Evolutionary conservation across 2,113 vertebrate genomes (phyloP), one percentile per base, ranked within the genome.

Genomic region (Ramphastos sulfuratus): DNA sequence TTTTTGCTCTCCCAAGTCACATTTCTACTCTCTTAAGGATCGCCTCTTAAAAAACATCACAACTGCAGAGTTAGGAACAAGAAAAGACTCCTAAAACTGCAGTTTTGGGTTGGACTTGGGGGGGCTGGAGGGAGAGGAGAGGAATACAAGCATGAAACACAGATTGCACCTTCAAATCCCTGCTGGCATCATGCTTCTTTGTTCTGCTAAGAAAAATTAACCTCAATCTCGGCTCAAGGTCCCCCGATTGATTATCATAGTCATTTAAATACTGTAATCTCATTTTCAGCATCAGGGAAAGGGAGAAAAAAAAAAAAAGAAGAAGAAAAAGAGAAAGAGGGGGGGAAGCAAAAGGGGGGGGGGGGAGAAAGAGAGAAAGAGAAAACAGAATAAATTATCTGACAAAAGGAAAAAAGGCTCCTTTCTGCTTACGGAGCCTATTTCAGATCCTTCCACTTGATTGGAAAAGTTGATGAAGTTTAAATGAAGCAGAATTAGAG

Each of bases 181-280:
- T 8, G 4, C 72, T 94, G 97, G 95, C 87, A 96, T 97, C 92
- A 95, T 25, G 94, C 95, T 97, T 96, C 98, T 98, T 98, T 98
- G 98, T 98, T 98, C 98, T 98, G 98, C 98, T 98, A 97, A 98
- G 97, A 98, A 98, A 98, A 98, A 98, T 98, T 98, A 98, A 98
- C 98, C 98, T 98, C 98, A 97, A 96, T 98, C 97, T 97, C 78
- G 48, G 97, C 98, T 96, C 97, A 46, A 81, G 97, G 97, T 97
- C 97, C 98, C 98, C 96, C 97, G 98, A 98, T 97, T 98, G 98
- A 99, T 99, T 99, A 99, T 98, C 98, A 99, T 99, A 99, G 98
- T 99, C 98, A 99, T 99, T 99, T 99, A 99, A 99, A 99, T 99
- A 99, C 98, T 99, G 99, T 99, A 99, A 99, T 99, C 99, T 99